Percentiles rank a stretch among this genome's conserved stretches.
phyloP scores from a whole-genome alignment of 1,140 invertebrate genomes.

The Cyclargus thomasi region DNA sequence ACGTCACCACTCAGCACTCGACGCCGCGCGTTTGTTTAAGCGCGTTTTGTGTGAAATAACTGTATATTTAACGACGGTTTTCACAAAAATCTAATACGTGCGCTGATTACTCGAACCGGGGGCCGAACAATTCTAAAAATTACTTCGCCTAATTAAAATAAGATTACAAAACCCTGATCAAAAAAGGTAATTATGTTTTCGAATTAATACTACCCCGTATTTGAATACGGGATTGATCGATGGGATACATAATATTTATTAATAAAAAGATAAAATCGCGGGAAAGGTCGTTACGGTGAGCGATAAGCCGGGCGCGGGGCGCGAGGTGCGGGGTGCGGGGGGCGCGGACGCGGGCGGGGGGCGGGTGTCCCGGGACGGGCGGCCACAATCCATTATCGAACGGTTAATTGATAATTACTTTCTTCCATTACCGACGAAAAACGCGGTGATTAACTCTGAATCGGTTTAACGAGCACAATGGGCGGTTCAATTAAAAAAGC shows the following conservation, averaged over 20 bases:
- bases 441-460: conserved; percentile 70
- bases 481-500: conserved; percentile 68
- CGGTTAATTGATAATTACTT: conserved; percentile 74
- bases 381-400: conserved; percentile 68
- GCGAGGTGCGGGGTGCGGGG: too few species aligned
- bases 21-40: conserved; percentile 35
- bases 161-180: background rate
- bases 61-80: conserved; percentile 7
- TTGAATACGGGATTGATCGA: conserved; percentile 36
- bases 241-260: conserved; percentile 45
- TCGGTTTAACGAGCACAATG: conserved; percentile 71
- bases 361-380: conserved; percentile 32
- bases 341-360: too few species aligned
- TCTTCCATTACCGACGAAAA: conserved; percentile 72
- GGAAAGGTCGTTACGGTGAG: conserved; percentile 48
- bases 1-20: conserved; percentile 46
- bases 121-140: background rate
- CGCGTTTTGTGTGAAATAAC: conserved; percentile 24
- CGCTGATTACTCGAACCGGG: background rate
- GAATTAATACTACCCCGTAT: background rate
- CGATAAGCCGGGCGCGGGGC: conserved; percentile 51
- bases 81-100: background rate
- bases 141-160: background rate
- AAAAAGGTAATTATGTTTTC: background rate
- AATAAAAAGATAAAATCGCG: conserved; percentile 49